Evolutionary conservation across 2,797 vertebrate species (phyloP).

Genomic region (Muscicapa striata): DNA sequence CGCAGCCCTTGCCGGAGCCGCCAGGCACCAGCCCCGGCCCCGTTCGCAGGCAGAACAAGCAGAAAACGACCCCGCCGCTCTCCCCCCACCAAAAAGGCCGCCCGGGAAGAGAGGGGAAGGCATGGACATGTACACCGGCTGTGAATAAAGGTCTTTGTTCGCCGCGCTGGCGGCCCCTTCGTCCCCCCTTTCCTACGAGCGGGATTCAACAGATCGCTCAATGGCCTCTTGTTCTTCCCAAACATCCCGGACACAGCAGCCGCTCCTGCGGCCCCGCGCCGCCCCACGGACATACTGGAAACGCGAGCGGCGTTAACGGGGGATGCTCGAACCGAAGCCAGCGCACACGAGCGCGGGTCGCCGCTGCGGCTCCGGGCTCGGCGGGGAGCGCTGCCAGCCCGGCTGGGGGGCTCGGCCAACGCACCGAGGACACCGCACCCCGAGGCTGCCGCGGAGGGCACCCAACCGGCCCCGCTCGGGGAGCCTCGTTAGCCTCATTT

Average conservation of each 20-base stretch:
- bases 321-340: constrained; percentile 54
- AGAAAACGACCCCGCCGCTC: neutral
- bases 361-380: constrained; percentile 19
- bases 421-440: neutral
- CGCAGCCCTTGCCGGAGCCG: neutral
- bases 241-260: constrained; percentile 67
- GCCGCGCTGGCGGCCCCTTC: constrained; percentile 67
- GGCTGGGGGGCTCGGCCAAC: neutral
- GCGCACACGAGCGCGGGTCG: constrained; percentile 40
- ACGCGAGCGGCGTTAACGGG: constrained; percentile 68
- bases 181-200: constrained; percentile 66
- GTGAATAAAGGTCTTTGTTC: constrained; percentile 82
- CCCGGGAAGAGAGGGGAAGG: constrained; percentile 59
- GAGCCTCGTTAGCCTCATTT: neutral
- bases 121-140: constrained; percentile 45
- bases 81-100: neutral
- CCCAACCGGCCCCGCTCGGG: neutral
- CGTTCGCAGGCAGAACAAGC: neutral
- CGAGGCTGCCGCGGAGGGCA: neutral
- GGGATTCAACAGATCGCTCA: constrained; percentile 74
- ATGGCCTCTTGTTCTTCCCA: constrained; percentile 77
- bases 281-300: constrained; percentile 68
- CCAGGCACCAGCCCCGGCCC: neutral
- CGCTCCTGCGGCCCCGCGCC: constrained; percentile 67
- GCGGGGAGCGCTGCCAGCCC: neutral